Evolutionary conservation across 2,797 vertebrate genomes (phyloP), one percentile per base, ranked within the genome.

Genomic region (Phalanger gymnotis): DNA sequence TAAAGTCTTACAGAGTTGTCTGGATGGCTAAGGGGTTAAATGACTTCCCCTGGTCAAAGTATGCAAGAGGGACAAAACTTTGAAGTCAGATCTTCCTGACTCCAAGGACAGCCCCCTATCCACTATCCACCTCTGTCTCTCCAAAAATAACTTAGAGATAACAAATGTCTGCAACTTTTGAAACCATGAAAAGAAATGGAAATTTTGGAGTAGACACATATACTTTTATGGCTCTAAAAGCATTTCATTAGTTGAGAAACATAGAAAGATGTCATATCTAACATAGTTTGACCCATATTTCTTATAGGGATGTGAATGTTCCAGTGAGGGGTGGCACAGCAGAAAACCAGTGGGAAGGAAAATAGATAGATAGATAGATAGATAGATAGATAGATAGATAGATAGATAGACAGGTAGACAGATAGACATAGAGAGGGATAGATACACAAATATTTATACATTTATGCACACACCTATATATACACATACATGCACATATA

Each of bases 211-310:
- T 34, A 58, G 10, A 2, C 13, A 11, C 25, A 11, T 19, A 56
- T 28, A 30, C 7, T 81, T 52, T 96, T 93, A 73, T 7, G 22
- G 91, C 91, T 91, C 28, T 73, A 94, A 95, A 94, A 25, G 94
- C 51, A 93, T 91, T 94, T 93, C 19, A 47, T 91, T 90, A 54
- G 47, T 90, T 94, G 81, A 94, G 81, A 90, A 94, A 95, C 51
- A 10, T 25, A 73, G 66, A 96, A 31, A 94, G 95, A 4, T 95
- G 90, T 92, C 93, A 93, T 57, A n/a, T 56, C 55, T 51, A 92
- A 93, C 40, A 51, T 93, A 14, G 47, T 91, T 94, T 30, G 22
- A 56, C 55, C 55, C 25, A n/a, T 40, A 5, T 19, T 73, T 66
- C 34, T 40, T 40, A n/a, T 73, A 6, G 61, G 16, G 34, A 73